phyloP scores from a whole-genome alignment of 2,113 vertebrate species.

The Psephotus haematonotus region DNA sequence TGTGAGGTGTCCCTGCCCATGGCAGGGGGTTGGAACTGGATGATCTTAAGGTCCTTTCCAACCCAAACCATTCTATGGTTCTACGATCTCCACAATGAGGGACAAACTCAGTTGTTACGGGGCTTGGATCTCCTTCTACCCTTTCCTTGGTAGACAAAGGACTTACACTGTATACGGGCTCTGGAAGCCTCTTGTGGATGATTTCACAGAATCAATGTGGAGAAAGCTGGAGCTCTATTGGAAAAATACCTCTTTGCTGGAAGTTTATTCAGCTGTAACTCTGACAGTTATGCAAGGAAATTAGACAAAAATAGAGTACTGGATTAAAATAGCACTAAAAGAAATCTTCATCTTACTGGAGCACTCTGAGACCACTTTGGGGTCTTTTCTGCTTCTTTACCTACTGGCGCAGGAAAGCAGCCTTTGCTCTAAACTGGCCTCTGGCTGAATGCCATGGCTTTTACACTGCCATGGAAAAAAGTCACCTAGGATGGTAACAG shows the following conservation, averaged over 20 bases:
- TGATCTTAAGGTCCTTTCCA: background rate
- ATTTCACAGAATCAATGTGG: background rate
- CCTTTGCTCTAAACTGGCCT: background rate
- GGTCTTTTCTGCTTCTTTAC: background rate
- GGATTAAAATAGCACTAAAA: slow-evolving; percentile 25
- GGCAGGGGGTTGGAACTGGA: background rate
- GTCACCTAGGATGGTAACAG: background rate
- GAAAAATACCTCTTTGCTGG: background rate
- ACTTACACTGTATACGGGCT: background rate
- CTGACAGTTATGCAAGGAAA: slow-evolving; percentile 22
- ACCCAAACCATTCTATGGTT: background rate
- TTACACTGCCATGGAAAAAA: background rate
- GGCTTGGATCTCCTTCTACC: background rate
- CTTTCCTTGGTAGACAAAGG: background rate
- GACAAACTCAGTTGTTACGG: rapidly evolving
- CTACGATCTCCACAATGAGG: background rate
- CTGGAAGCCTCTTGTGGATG: background rate
- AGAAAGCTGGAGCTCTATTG: background rate
- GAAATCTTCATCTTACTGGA: background rate
- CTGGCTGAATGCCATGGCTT: background rate
- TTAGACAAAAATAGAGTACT: slow-evolving; percentile 31
- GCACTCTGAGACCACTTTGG: background rate
- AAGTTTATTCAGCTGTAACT: slow-evolving; percentile 51
- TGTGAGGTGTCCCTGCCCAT: background rate
- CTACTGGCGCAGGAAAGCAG: background rate